phyloP scores from a whole-genome alignment of 2,797 vertebrate genomes.

The Craterocephalus amniculus region DNA sequence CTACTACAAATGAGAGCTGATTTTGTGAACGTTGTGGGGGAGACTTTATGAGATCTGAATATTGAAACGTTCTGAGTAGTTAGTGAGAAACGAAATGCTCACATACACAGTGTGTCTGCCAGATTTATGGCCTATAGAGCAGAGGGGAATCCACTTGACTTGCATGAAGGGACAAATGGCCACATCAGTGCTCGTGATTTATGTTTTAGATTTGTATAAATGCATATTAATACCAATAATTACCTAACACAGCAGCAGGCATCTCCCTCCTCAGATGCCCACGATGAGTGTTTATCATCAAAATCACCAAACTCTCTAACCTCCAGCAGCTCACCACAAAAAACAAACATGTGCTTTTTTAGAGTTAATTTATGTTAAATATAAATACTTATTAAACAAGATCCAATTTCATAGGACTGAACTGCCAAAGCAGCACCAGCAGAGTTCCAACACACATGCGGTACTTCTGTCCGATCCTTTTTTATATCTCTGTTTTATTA shows the following conservation, averaged over 20 bases:
- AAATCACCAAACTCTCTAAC: not conserved
- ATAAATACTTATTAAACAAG: too few relatives aligned
- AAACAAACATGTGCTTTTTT: not conserved
- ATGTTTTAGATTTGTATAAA: constrained; percentile 25
- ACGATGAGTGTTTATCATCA: not conserved
- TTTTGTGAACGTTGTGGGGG: not conserved
- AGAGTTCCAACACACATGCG: too few relatives aligned
- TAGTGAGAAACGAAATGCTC: constrained; percentile 28
- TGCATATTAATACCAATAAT: constrained; percentile 17
- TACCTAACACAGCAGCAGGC: constrained; percentile 15
- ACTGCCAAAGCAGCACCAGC: too few relatives aligned
- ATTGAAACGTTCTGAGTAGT: constrained; percentile 60
- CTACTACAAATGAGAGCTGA: constrained; percentile 26
- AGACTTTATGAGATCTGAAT: constrained; percentile 50
- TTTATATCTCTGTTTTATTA: too few relatives aligned
- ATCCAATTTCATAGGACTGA: too few relatives aligned
- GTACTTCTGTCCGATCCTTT: too few relatives aligned
- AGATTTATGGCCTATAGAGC: constrained; percentile 61
- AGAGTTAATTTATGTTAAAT: too few relatives aligned
- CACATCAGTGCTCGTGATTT: constrained; percentile 74
- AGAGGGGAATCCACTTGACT: constrained; percentile 77
- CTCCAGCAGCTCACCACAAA: not conserved
- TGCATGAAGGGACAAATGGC: constrained; percentile 52
- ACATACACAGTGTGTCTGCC: constrained; percentile 20
- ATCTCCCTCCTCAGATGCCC: not conserved